Base-by-base conservation (phyloP, 2,797 vertebrate genomes). In the Arctocebus calabarensis region DNA sequence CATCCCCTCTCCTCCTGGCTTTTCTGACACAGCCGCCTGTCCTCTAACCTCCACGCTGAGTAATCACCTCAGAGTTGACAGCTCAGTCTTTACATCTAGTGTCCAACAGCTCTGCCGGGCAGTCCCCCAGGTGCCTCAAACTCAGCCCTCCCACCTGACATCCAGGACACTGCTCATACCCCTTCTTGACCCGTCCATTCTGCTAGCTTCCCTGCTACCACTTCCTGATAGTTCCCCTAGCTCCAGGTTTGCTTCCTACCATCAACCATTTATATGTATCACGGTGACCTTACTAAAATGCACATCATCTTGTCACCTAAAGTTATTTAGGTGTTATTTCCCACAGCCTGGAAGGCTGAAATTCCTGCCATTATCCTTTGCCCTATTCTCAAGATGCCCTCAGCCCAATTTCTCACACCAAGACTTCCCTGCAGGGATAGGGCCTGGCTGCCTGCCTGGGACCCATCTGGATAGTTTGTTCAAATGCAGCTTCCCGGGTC, bases 111-210 rank as follows among this genome's bases (percentile, higher is more conserved):
- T 29, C 32, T 66, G 32, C 29, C 2, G 16, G 61, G 9, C 55
- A 9, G n/a, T 14, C 64, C 37, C 74, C 19, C 16, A 37, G 62
- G 52, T 0, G 12, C 75, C 27, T 52, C 45, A 10, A 10, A 20
- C 20, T 5, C 13, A 3, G 48, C 66, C 6, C 1, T 22, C 11
- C 8, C 5, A 2, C 43, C 40, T 37, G 70, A 61, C 19, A 4
- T 29, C 6, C 16, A 0, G 0, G 3, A 13, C 29, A 25, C 14
- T 43, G 9, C 4, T 2, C 16, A 5, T 13, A 0, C 64, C 20
- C 74, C 7, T 27, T 32, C 19, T n/a, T 2, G 25, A 43, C 75
- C 62, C 20, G 13, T 57, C 70, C 9, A 20, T 25, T 48, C 57
- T 52, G 64, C 43, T 9, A 22, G 20, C 40, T 29, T 12, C 27